Base-by-base conservation (phyloP, 2,888 invertebrate species). In the Coelinius sp. region DNA sequence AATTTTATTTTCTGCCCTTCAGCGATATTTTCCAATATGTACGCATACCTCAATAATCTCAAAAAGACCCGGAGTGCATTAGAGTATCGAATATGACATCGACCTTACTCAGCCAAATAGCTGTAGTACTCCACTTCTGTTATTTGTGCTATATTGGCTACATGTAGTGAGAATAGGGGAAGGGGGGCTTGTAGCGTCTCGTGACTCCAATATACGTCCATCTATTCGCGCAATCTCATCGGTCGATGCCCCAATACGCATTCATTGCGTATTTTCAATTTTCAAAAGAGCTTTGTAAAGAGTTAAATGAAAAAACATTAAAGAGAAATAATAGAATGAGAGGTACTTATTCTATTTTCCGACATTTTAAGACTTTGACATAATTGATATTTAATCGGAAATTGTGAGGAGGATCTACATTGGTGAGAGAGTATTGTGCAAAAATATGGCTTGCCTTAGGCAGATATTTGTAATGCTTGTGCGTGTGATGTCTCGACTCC, bases 61-160 rank as follows among this genome's bases (percentile, higher is more conserved):
- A 72, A 10, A n/a, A 31, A 5, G 71, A 69, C 64, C 73, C 69
- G 75, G 76, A 80, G 74, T 76, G 75, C 77, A 78, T 76, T 83
- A 84, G 81, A 84, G 84, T 85, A 85, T 83, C 82, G 27, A 53
- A 35, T 59, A 59, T 65, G 67, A 67, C 62, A 67, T 63, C 49
- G 75, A 75, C 76, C 74, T 69, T 65, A 53, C 73, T 31, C 59
- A 59, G 35, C 25, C 66, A 17, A 70, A 65, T 67, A 65, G 31
- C 27, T 38, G 44, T 66, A 71, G 68, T 63, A 44, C 20, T 17
- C 7, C 27, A 27, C 31, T 31, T 56, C 25, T n/a, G 27, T 53
- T 53, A 49, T 49, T 49, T 62, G 59, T 59, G 49, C 68, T 69
- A 72, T 56, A 70, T 64, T 67, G 44, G 66, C 66, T 41, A 22